phyloP scores from a whole-genome alignment of 2,797 vertebrate genomes.

The Pelobates cultripes region DNA sequence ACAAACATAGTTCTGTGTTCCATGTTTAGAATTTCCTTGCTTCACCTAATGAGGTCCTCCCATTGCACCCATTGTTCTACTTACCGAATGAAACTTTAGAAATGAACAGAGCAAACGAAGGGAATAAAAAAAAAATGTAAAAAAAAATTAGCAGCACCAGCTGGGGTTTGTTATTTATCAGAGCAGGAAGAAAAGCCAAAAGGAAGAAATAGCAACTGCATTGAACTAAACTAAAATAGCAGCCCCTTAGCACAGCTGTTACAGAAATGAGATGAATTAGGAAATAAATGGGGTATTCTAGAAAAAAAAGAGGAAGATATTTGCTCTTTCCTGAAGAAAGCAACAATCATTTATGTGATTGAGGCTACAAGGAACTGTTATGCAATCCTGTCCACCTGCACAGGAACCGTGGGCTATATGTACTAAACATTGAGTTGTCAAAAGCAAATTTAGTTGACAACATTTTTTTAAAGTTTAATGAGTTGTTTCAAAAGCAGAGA shows the following conservation, averaged over 20 bases:
- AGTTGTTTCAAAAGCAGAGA: too few species aligned
- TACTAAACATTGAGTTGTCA: too few species aligned
- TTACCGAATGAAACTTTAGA: conserved; percentile 46
- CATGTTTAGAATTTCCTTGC: conserved; percentile 27
- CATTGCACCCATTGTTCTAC: conserved; percentile 47
- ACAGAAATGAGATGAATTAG: conserved; percentile 47
- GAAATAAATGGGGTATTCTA: conserved; percentile 51
- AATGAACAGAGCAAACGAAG: conserved; percentile 35
- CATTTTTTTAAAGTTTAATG: too few species aligned
- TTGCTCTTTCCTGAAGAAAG: conserved; percentile 26
- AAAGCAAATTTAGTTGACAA: too few species aligned
- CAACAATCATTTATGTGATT: conserved; percentile 18
- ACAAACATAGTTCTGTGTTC: background rate
- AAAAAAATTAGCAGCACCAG: conserved; percentile 51
- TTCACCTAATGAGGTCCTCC: conserved; percentile 34
- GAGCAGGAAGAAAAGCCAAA: conserved; percentile 54
- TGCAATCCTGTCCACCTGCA: conserved; percentile 16
- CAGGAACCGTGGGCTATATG: background rate
- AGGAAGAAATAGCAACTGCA: conserved; percentile 47
- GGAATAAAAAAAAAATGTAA: conserved; percentile 34
- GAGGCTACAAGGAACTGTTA: conserved; percentile 14
- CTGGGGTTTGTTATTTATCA: conserved; percentile 57
- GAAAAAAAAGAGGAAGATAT: conserved; percentile 38
- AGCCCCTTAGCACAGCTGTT: conserved; percentile 53
- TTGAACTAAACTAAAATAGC: conserved; percentile 54